Evolutionary conservation across 2,797 vertebrate genomes (phyloP).

Genomic region (Alcedo atthis): DNA sequence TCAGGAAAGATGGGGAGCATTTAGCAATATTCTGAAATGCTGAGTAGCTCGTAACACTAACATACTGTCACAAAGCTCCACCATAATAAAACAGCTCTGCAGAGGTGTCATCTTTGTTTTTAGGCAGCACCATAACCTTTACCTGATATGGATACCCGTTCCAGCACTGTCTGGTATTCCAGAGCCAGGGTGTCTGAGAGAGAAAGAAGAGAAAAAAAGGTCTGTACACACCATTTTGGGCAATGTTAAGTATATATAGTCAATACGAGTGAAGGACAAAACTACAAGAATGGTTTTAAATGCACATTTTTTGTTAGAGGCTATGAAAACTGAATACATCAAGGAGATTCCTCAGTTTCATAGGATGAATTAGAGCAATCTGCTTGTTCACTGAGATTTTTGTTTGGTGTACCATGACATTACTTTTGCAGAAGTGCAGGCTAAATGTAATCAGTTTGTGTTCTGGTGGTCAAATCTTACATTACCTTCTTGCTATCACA

Average conservation of each 20-base stretch:
- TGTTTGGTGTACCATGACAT: not conserved
- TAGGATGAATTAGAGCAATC: not conserved
- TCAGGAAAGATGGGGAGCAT: not conserved
- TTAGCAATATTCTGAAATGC: not conserved
- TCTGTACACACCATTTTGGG: not conserved
- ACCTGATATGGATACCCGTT: constrained; percentile 98
- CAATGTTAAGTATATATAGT: not conserved
- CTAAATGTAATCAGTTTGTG: not conserved
- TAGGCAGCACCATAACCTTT: constrained; percentile 59
- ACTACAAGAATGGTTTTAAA: not conserved
- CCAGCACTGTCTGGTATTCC: constrained; percentile 98
- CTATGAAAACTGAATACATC: not conserved
- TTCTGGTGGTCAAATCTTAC: not conserved
- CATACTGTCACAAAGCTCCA: not conserved
- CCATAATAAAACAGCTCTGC: not conserved
- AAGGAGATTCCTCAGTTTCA: not conserved
- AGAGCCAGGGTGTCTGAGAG: constrained; percentile 91
- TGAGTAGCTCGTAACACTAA: not conserved
- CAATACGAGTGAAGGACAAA: not conserved
- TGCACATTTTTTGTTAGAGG: not conserved
- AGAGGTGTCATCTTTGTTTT: not conserved
- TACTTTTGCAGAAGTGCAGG: not conserved
- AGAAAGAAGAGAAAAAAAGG: not conserved
- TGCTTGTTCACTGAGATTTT: not conserved
- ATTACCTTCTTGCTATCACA: not conserved